phyloP scores from a whole-genome alignment of 2,888 invertebrate genomes.

The Periphyllus acericola region DNA sequence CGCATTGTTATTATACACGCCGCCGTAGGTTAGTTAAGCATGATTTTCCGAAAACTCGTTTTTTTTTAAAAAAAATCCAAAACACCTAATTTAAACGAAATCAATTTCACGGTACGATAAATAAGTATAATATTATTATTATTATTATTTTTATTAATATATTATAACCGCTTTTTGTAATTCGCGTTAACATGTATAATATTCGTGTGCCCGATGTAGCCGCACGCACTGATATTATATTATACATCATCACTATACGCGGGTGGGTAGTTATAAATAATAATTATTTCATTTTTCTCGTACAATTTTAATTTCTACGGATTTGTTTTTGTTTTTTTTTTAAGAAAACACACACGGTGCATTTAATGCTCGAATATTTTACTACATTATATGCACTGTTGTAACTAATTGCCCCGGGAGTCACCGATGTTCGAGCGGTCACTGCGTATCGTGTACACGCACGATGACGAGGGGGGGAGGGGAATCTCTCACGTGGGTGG shows the following conservation, averaged over 20 bases:
- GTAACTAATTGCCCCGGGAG: too few species aligned
- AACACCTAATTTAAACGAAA: slow-evolving; percentile 38
- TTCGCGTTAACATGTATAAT: too few species aligned
- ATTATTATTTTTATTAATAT: not conserved
- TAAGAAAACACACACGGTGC: too few species aligned
- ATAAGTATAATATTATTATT: not conserved
- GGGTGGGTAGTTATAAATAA: not conserved
- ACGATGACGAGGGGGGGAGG: not conserved
- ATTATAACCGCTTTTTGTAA: too few species aligned
- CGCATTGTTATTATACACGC: not conserved
- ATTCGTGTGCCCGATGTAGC: too few species aligned
- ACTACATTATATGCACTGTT: too few species aligned
- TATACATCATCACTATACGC: not conserved
- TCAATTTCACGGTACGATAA: slow-evolving; percentile 44
- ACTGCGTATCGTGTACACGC: not conserved
- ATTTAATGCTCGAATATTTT: too few species aligned
- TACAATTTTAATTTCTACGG: not conserved
- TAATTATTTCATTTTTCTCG: not conserved
- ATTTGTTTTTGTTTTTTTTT: not conserved
- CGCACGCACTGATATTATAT: too few species aligned
- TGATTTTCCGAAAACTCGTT: not conserved
- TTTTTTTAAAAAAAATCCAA: not conserved
- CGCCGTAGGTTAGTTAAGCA: not conserved
- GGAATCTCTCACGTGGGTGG: not conserved
- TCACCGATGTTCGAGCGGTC: not conserved